Evolutionary conservation across 2,113 vertebrate genomes (phyloP).

Genomic region (Mystacornis crossleyi): DNA sequence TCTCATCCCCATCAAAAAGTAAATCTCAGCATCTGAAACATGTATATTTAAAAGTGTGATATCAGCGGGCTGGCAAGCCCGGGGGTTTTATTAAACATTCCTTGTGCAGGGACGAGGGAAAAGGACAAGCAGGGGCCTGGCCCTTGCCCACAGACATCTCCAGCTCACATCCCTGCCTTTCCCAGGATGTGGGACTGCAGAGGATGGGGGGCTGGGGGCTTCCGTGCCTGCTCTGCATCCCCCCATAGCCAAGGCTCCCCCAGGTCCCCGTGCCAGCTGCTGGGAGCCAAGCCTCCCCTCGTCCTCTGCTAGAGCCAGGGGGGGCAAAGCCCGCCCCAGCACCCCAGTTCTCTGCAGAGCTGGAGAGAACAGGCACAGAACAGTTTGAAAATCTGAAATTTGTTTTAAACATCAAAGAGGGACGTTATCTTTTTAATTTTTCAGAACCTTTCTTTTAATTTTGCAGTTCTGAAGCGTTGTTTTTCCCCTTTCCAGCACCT

Average conservation of each 20-base stretch:
- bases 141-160: background rate
- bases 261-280: background rate
- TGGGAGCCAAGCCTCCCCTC: background rate
- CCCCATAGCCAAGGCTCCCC: background rate
- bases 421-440: conserved; percentile 45
- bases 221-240: accelerated
- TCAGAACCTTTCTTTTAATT: conserved; percentile 35
- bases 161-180: background rate
- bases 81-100: background rate
- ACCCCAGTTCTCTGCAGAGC: background rate
- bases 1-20: conserved; percentile 21
- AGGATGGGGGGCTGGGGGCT: accelerated
- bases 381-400: background rate
- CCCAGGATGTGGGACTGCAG: background rate
- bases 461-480: background rate
- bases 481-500: conserved; percentile 3
- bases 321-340: background rate
- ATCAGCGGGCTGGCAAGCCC: background rate
- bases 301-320: background rate
- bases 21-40: conserved; percentile 16
- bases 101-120: background rate
- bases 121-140: background rate
- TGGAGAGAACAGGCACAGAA: background rate
- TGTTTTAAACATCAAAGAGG: background rate
- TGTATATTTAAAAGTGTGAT: background rate